phyloP scores from a whole-genome alignment of 2,797 vertebrate genomes.

The Melanotaenia boesemani region DNA sequence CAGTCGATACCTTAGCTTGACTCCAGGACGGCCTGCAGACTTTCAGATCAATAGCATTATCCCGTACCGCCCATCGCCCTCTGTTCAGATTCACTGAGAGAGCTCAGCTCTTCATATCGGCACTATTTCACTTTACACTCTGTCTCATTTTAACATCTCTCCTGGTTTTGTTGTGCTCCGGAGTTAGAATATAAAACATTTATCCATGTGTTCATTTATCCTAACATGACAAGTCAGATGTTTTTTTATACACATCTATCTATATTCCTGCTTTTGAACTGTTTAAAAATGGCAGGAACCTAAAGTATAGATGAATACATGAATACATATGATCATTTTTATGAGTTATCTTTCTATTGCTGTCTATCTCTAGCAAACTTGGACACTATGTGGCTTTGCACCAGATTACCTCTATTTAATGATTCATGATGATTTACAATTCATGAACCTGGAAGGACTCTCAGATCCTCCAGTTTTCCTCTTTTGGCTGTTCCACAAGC shows the following conservation, averaged over 20 bases:
- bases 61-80: conserved; percentile 44
- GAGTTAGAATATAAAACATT: no score
- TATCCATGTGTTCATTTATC: no score
- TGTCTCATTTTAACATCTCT: not conserved
- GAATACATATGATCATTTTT: not conserved
- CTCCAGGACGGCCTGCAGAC: conserved; percentile 62
- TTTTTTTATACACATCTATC: no score
- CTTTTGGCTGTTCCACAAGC: not conserved
- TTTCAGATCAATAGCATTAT: conserved; percentile 68
- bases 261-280: not conserved
- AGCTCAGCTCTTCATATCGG: conserved; percentile 29
- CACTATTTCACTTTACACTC: conserved; percentile 9
- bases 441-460: no score
- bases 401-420: not conserved
- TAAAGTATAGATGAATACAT: not conserved
- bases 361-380: not conserved
- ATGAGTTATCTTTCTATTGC: not conserved
- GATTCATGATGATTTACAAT: no score
- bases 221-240: no score
- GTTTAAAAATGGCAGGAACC: not conserved
- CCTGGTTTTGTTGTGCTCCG: not conserved
- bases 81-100: conserved; percentile 42
- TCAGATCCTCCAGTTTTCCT: not conserved
- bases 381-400: not conserved
- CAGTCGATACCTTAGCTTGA: conserved; percentile 72